Conservation (phyloP, 92 coral and sea anemone species). For the Chrysogorgia sp. region DNA sequence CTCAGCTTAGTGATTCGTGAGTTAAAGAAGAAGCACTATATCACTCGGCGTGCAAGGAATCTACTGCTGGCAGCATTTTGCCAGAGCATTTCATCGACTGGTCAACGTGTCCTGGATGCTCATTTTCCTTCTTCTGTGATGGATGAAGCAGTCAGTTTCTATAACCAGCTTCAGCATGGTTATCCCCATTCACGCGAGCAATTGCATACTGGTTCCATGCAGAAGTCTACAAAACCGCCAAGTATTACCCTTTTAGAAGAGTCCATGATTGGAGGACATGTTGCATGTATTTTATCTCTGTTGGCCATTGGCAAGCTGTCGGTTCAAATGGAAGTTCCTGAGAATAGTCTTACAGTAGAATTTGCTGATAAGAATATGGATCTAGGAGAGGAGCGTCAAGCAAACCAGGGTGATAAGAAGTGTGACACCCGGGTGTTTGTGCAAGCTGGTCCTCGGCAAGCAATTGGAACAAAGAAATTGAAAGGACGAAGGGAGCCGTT, state of each 20-base stretch:
- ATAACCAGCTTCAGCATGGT: background rate
- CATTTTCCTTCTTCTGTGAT: conserved; percentile 9
- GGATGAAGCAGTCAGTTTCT: background rate
- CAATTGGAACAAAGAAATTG: too few species aligned
- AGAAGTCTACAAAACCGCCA: background rate
- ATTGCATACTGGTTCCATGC: background rate
- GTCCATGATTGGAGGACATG: conserved; percentile 60
- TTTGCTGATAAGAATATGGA: background rate
- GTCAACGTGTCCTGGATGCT: conserved; percentile 16
- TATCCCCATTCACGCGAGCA: background rate
- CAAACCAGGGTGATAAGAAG: background rate
- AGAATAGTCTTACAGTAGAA: conserved; percentile 20
- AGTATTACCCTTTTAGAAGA: background rate
- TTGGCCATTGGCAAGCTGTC: conserved; percentile 57
- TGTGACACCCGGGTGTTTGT: too few species aligned
- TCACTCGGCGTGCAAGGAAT: background rate
- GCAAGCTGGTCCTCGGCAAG: too few species aligned
- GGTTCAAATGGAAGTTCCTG: conserved; percentile 23
- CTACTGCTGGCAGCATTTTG: conserved; percentile 18
- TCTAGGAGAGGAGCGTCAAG: background rate
- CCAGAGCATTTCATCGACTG: conserved; percentile 9
- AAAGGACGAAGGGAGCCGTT: too few species aligned
- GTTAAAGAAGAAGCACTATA: conserved; percentile 11
- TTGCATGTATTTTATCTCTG: conserved; percentile 66
- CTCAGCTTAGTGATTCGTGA: background rate